Percentiles rank a stretch among this genome's conserved stretches.
Evolutionary conservation across 1,140 invertebrate species (phyloP).

Genomic region (Drosophila fuyamai): DNA sequence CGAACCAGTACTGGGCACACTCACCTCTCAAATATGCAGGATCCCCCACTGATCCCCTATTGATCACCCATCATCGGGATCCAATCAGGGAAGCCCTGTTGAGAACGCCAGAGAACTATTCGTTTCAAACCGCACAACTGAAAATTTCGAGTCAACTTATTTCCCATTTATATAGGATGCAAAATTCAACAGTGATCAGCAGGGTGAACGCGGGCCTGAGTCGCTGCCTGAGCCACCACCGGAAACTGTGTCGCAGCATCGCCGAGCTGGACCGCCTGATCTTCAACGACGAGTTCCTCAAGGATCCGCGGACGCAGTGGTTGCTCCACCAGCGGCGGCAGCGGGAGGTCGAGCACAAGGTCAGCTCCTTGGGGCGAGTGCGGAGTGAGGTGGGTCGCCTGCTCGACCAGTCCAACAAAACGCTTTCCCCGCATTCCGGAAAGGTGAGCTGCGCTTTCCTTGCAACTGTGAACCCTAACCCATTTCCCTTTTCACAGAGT

Average conservation of each 20-base stretch:
- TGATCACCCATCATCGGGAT: not conserved
- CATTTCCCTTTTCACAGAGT: not conserved
- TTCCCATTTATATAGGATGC: slow-evolving; percentile 17
- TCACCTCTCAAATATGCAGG: slow-evolving; percentile 38
- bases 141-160: slow-evolving; percentile 13
- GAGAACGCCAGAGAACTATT: slow-evolving; percentile 6
- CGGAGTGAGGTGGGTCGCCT: not conserved
- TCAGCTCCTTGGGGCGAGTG: not conserved
- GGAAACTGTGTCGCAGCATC: slow-evolving; percentile 10
- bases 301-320: slow-evolving; percentile 13
- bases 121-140: not conserved
- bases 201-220: slow-evolving; percentile 2
- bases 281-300: slow-evolving; percentile 20
- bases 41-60: not conserved
- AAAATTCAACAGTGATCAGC: slow-evolving; percentile 36
- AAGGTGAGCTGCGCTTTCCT: not conserved
- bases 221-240: slow-evolving; percentile 16
- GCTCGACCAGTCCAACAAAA: not conserved
- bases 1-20: not conserved
- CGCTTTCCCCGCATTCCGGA: not conserved
- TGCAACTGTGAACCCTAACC: not conserved
- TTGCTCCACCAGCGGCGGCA: not conserved
- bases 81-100: slow-evolving; percentile 4
- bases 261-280: slow-evolving; percentile 14
- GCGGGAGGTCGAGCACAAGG: not conserved